These are phyloP conservation scores for Andrena camellia DNA, from an alignment of 2,888 invertebrate genomes.

Conservation along the genomic window DNA sequence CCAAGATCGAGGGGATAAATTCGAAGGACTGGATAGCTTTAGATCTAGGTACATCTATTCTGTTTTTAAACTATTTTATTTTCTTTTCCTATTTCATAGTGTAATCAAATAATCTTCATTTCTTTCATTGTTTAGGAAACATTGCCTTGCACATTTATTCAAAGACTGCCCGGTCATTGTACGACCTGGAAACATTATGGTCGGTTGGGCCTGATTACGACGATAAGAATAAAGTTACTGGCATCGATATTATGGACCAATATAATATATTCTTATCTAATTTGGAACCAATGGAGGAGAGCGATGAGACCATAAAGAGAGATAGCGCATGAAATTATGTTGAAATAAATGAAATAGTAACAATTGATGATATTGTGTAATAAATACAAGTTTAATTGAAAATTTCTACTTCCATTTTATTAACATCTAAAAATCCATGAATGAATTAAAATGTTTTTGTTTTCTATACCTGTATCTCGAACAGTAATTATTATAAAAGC, in stretches of 20 bases:
- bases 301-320: background rate
- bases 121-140: slow-evolving; percentile 89
- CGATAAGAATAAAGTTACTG: slow-evolving; percentile 88
- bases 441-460: too few relatives aligned
- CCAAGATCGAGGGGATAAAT: slow-evolving; percentile 91
- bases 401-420: background rate
- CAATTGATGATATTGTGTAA: background rate
- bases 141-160: slow-evolving; percentile 96
- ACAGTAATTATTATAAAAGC: background rate
- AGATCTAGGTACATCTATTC: slow-evolving; percentile 90
- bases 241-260: slow-evolving; percentile 89
- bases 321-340: slow-evolving; percentile 18
- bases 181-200: slow-evolving; percentile 97
- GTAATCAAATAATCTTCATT: background rate
- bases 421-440: too few relatives aligned
- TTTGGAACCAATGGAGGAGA: slow-evolving; percentile 87
- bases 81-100: background rate
- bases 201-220: slow-evolving; percentile 94
- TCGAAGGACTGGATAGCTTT: slow-evolving; percentile 95
- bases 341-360: slow-evolving; percentile 5
- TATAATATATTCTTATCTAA: slow-evolving; percentile 89
- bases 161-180: slow-evolving; percentile 88
- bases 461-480: background rate
- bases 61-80: background rate
- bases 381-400: too few relatives aligned